Percentiles rank a stretch among this genome's conserved stretches.
Conservation (phyloP, 2,113 vertebrate genomes). For the Chionodraco myersi region DNA sequence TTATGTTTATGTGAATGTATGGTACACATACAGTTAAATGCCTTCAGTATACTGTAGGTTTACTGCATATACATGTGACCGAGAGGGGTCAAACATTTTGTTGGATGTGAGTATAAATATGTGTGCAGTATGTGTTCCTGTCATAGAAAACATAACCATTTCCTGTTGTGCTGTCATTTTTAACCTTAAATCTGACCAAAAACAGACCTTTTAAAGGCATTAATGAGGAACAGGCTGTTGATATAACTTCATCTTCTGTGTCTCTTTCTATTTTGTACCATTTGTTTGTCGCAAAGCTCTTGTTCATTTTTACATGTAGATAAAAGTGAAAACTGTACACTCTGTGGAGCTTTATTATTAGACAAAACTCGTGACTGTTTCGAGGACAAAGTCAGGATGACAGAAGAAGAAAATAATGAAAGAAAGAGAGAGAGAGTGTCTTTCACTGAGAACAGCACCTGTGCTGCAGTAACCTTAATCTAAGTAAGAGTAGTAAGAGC, state of each 20-base stretch:
- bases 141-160: constrained; percentile 37
- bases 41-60: constrained; percentile 44
- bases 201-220: constrained; percentile 28
- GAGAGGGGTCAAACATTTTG: constrained; percentile 18
- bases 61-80: constrained; percentile 41
- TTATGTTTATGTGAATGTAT: constrained; percentile 64
- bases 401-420: constrained; percentile 1
- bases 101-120: constrained; percentile 53
- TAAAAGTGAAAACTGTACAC: constrained; percentile 44
- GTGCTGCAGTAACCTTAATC: constrained; percentile 46
- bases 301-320: constrained; percentile 29
- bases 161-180: constrained; percentile 43
- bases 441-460: constrained; percentile 48
- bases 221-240: constrained; percentile 8
- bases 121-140: constrained; percentile 51
- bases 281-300: constrained; percentile 8
- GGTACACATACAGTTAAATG: constrained; percentile 43
- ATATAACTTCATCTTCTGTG: not conserved
- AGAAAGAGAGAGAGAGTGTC: not conserved
- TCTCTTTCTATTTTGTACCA: constrained; percentile 25
- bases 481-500: constrained; percentile 63
- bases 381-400: constrained; percentile 37
- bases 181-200: constrained; percentile 18
- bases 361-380: constrained; percentile 41
- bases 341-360: constrained; percentile 32